phyloP scores from a whole-genome alignment of 1,140 invertebrate species.

The Zeugodacus cucurbitae region DNA sequence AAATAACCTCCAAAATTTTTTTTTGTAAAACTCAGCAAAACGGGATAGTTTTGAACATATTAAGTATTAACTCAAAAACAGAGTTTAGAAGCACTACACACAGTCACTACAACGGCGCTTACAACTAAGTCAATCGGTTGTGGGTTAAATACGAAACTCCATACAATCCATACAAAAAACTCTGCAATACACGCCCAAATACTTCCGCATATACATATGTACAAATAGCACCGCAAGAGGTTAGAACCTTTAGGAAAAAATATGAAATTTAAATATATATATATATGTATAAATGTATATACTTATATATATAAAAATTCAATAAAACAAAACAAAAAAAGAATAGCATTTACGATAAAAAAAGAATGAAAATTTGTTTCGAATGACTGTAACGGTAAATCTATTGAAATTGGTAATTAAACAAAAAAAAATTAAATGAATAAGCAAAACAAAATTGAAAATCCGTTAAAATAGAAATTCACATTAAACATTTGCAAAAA shows the following conservation, averaged over 20 bases:
- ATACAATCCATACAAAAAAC: not conserved
- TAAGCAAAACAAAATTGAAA: too few relatives aligned
- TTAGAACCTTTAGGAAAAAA: not conserved
- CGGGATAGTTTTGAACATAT: too few relatives aligned
- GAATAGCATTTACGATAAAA: not conserved
- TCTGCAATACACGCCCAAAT: constrained; percentile 16
- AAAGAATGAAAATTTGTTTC: not conserved
- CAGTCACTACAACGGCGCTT: not conserved
- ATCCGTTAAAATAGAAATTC: not conserved
- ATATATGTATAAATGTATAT: not conserved
- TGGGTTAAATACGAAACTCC: not conserved
- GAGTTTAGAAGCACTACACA: not conserved
- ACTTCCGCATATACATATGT: constrained; percentile 3
- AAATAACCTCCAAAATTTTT: too few relatives aligned
- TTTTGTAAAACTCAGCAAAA: too few relatives aligned
- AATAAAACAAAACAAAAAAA: not conserved
- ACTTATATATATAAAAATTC: not conserved
- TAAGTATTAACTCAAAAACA: too few relatives aligned
- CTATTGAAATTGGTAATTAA: not conserved
- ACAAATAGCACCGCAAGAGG: not conserved
- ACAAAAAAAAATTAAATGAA: not conserved
- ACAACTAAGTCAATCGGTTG: not conserved
- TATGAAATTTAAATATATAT: not conserved
- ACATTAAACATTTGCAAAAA: not conserved
- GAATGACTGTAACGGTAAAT: not conserved